Base-by-base conservation (phyloP, 30 jellyfish, hydroid and myxozoan genomes). In the Aurelia coerulea region DNA sequence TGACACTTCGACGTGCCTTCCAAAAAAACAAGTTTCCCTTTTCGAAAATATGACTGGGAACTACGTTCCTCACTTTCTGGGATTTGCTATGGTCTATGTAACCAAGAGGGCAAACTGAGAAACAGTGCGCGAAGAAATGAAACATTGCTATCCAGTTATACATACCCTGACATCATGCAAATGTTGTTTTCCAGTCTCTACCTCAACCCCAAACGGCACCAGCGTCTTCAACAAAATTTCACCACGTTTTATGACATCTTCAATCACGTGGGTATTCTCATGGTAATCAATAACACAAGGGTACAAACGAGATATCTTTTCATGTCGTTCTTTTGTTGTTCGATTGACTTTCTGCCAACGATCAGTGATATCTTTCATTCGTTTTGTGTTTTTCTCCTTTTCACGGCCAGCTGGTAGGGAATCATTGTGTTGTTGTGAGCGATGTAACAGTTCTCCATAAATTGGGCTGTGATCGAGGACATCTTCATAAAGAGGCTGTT, bases 401-500 rank as follows among this genome's bases (percentile, higher is more conserved):
- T 87, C 97, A 8, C 84, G 59, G 11, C 93, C 96, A 1, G 97
- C 75, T 11, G 86, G 73, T 42, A 62, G 37, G 1, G 91, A n/a
- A 67, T 83, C 95, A 31, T 63, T 42, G 16, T 81, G 95, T 59
- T 76, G 90, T 63, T 93, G 97, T 5, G 94, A 95, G 14, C 92
- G 81, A 39, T 65, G 89, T 10, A 70, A 16, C 68, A 93, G 32
- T 52, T 97, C 90, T 49, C 81, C 75, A 66, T 62, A 84, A 6
- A 77, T 52, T 15, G 98, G 85, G 39, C 89, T 96, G 82, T 93
- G 98, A 18, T 83, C 90, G 49, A 76, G 68, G 49, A 93, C 77
- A n/a, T 93, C 98, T 72, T 88, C 97, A 74, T 88, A 76, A 2
- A 93, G 67, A 8, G 98, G 97, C 97, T 93, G 80, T 31, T 62